phyloP scores from a whole-genome alignment of 2,888 invertebrate species.

The Apoda limacodes region DNA sequence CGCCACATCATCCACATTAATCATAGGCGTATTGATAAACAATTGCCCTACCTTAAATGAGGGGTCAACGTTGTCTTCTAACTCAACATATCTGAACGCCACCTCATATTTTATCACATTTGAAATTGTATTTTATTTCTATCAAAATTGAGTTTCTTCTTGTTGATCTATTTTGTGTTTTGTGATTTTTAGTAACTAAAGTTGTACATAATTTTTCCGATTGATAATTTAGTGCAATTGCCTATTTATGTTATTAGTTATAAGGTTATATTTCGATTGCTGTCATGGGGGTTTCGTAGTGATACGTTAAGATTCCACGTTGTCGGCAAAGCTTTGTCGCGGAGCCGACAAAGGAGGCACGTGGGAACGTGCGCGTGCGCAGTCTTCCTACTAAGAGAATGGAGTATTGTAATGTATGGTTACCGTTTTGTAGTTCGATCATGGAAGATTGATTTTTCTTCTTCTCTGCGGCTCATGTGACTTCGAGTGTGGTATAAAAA shows the following conservation, averaged over 20 bases:
- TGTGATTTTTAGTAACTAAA: too few species aligned
- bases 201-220: constrained; percentile 45
- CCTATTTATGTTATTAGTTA: constrained; percentile 16
- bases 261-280: constrained; percentile 26
- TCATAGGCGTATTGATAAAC: constrained; percentile 65
- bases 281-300: constrained; percentile 8
- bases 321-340: constrained; percentile 62
- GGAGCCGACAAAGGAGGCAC: constrained; percentile 61
- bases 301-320: constrained; percentile 40
- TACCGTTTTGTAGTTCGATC: constrained; percentile 6
- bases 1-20: constrained; percentile 49
- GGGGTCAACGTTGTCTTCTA: constrained; percentile 48
- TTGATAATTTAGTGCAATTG: constrained; percentile 15
- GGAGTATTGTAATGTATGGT: constrained; percentile 44
- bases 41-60: constrained; percentile 67
- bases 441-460: not conserved
- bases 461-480: too few species aligned
- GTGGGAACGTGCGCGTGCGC: constrained; percentile 64
- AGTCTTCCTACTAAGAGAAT: constrained; percentile 40
- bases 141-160: not conserved
- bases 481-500: too few species aligned
- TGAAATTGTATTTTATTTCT: constrained; percentile 20
- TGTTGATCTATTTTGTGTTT: too few species aligned
- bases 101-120: constrained; percentile 18
- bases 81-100: constrained; percentile 25